These are phyloP conservation scores for Linurgus olivaceus DNA, from an alignment of 2,797 vertebrate genomes.

Conservation along the genomic window DNA sequence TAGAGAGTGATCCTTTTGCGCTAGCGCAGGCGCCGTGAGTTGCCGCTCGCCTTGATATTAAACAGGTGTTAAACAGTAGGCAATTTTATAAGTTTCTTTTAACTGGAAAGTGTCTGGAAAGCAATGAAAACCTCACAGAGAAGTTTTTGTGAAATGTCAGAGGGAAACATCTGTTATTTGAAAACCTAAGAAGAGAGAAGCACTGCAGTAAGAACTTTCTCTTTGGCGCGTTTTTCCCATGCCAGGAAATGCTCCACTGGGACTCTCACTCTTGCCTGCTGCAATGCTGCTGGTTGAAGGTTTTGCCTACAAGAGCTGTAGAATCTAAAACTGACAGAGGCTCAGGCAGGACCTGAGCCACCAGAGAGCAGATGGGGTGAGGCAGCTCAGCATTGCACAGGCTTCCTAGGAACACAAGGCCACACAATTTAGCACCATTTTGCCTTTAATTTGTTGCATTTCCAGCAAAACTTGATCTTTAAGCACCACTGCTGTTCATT, in stretches of 20 bases:
- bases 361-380: not conserved
- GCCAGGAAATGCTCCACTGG: not conserved
- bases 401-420: not conserved
- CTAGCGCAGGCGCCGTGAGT: not conserved
- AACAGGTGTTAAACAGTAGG: conserved; percentile 53
- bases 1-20: not conserved
- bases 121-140: conserved; percentile 19
- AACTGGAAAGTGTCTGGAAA: conserved; percentile 38
- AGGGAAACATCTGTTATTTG: conserved; percentile 45
- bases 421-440: not conserved
- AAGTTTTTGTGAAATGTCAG: conserved; percentile 37
- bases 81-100: conserved; percentile 19
- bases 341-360: not conserved
- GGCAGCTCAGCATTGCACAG: not conserved
- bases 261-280: not conserved
- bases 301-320: not conserved
- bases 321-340: not conserved
- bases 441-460: not conserved
- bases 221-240: not conserved
- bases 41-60: not conserved
- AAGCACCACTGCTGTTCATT: not conserved
- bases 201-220: not conserved
- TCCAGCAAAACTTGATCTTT: not conserved
- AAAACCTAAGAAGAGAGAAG: not conserved
- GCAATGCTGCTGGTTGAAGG: not conserved